Percentiles rank a stretch among this genome's conserved stretches.
Conservation (phyloP, 1,140 invertebrate genomes). For the Tetramorium parvispinum region DNA sequence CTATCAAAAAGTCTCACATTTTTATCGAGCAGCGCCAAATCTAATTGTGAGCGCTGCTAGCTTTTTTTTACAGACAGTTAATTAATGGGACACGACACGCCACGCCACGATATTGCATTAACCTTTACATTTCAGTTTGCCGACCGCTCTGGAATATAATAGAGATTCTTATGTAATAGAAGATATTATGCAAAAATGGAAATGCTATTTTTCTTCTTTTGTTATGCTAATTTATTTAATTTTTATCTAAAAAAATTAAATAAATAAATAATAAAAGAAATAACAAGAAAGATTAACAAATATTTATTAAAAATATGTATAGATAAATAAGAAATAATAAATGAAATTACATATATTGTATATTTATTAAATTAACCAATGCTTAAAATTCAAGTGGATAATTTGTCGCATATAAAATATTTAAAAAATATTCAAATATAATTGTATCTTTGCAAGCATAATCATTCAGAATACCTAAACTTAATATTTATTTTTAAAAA, state of each 20-base stretch:
- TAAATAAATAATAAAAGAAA: not conserved
- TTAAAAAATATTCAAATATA: not conserved
- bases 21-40: slow-evolving; percentile 27
- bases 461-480: not conserved
- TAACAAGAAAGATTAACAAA: not conserved
- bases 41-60: slow-evolving; percentile 17
- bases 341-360: too few relatives aligned
- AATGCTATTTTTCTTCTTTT: not conserved
- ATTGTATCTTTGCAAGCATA: not conserved
- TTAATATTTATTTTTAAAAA: not conserved
- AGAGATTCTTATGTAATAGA: slow-evolving; percentile 23
- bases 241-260: not conserved
- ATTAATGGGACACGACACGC: slow-evolving; percentile 18
- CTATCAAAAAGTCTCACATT: slow-evolving; percentile 35
- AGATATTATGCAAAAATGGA: not conserved
- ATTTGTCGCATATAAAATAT: not conserved
- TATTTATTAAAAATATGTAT: not conserved
- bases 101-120: slow-evolving; percentile 38
- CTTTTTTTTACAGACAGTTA: slow-evolving; percentile 31
- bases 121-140: slow-evolving; percentile 34
- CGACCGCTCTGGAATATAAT: not conserved
- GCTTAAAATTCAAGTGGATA: not conserved
- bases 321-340: too few relatives aligned
- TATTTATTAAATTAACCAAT: not conserved
- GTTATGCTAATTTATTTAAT: too few relatives aligned